phyloP scores from a whole-genome alignment of 2,113 vertebrate genomes.

The Laterallus jamaicensis region DNA sequence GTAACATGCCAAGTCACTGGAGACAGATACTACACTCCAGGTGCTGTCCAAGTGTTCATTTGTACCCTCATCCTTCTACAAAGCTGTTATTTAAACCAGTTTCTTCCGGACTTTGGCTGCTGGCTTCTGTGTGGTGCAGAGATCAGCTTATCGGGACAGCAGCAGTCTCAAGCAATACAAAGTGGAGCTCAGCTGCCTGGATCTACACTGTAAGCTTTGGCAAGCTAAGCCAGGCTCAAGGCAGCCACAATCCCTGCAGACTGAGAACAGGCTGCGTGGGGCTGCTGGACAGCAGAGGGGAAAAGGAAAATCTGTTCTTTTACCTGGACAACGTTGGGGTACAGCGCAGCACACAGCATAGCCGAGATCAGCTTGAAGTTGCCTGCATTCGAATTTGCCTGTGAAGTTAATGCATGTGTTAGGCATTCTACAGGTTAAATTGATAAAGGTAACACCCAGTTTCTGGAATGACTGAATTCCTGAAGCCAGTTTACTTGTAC shows the following conservation, averaged over 20 bases:
- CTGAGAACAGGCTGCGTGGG: neutral
- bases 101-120: neutral
- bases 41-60: neutral
- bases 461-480: neutral
- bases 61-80: neutral
- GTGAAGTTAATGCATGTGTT: neutral
- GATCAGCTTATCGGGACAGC: neutral
- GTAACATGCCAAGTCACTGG: neutral
- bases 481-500: neutral
- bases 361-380: constrained; percentile 94
- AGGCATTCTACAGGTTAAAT: neutral
- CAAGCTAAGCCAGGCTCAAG: neutral
- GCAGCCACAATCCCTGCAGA: neutral
- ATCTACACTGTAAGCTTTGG: neutral
- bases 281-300: neutral
- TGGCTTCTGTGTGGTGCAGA: neutral
- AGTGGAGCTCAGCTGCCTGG: neutral
- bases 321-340: constrained; percentile 98
- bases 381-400: constrained; percentile 94
- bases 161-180: neutral
- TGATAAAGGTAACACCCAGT: neutral
- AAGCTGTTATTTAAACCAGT: neutral
- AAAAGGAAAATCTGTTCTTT: neutral
- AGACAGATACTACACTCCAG: neutral
- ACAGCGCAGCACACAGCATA: constrained; percentile 94